Percentiles rank a stretch among this genome's conserved stretches.
Conservation (phyloP, 2,888 invertebrate species). For the Deroplatys truncata region DNA sequence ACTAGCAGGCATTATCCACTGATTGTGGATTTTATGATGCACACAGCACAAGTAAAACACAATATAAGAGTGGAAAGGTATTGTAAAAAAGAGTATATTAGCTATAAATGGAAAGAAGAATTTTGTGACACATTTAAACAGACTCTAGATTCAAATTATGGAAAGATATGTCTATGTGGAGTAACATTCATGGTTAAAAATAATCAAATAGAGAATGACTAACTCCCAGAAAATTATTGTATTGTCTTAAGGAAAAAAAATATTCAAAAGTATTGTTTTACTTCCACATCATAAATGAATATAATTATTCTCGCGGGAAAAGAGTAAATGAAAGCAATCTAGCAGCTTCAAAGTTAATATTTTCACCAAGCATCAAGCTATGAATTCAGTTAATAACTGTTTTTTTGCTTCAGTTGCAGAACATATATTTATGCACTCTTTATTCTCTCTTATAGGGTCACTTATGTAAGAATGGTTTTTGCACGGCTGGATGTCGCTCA, state of each 20-base stretch:
- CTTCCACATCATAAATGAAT: neutral
- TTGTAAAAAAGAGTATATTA: too few species aligned
- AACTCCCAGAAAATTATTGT: neutral
- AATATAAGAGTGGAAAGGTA: too few species aligned
- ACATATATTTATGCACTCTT: neutral
- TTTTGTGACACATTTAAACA: too few species aligned
- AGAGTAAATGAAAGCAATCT: neutral
- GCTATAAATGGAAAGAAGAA: too few species aligned
- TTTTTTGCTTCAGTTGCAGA: neutral
- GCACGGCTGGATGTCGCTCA: slow-evolving; percentile 73
- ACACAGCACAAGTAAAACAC: too few species aligned
- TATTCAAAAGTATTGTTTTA: neutral
- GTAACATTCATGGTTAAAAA: too few species aligned
- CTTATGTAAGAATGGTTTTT: slow-evolving; percentile 50
- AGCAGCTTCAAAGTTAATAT: neutral
- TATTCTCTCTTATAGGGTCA: slow-evolving; percentile 13
- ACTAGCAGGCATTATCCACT: too few species aligned
- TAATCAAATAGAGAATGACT: too few species aligned
- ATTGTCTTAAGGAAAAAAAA: neutral
- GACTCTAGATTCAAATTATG: too few species aligned
- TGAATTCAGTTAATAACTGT: neutral
- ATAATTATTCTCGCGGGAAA: neutral
- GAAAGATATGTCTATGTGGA: too few species aligned
- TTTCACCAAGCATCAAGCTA: neutral
- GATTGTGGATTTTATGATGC: too few species aligned